Evolutionary conservation across 2,113 vertebrate genomes (phyloP).

Genomic region (Phoxinus phoxinus): DNA sequence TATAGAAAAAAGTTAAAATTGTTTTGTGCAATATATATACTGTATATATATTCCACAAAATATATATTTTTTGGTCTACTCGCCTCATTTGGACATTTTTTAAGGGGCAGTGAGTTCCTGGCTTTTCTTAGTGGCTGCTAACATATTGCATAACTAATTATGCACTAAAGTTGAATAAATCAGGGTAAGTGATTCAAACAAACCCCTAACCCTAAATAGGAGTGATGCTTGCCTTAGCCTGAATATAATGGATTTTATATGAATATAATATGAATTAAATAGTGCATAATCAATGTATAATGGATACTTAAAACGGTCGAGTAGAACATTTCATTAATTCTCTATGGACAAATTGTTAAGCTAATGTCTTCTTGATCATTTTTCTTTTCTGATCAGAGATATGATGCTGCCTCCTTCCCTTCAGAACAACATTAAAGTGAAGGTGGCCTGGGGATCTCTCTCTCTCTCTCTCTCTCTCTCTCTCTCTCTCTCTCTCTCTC

Average conservation of each 20-base stretch:
- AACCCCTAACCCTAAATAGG: not conserved
- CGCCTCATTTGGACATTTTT: too few relatives aligned
- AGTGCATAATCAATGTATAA: not conserved
- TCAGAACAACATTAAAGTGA: slow-evolving; percentile 51
- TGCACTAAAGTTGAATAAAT: not conserved
- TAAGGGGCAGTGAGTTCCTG: too few relatives aligned
- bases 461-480: slow-evolving; percentile 42
- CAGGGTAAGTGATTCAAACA: not conserved
- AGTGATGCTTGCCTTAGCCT: not conserved
- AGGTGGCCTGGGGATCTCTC: slow-evolving; percentile 53
- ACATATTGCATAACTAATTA: not conserved
- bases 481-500: slow-evolving; percentile 6
- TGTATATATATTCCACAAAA: too few relatives aligned
- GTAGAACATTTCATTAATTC: not conserved
- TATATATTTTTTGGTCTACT: too few relatives aligned
- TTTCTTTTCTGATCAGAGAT: slow-evolving; percentile 45
- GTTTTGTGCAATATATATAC: too few relatives aligned
- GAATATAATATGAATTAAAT: slow-evolving; percentile 14
- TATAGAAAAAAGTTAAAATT: too few relatives aligned
- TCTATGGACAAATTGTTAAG: not conserved
- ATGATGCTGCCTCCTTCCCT: slow-evolving; percentile 42
- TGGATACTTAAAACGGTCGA: not conserved
- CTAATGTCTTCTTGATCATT: slow-evolving; percentile 33
- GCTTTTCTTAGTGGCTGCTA: not conserved
- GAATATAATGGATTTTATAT: not conserved